These are phyloP conservation scores for Caretta caretta DNA, from an alignment of 2,113 vertebrate species.

Conservation along the genomic window DNA sequence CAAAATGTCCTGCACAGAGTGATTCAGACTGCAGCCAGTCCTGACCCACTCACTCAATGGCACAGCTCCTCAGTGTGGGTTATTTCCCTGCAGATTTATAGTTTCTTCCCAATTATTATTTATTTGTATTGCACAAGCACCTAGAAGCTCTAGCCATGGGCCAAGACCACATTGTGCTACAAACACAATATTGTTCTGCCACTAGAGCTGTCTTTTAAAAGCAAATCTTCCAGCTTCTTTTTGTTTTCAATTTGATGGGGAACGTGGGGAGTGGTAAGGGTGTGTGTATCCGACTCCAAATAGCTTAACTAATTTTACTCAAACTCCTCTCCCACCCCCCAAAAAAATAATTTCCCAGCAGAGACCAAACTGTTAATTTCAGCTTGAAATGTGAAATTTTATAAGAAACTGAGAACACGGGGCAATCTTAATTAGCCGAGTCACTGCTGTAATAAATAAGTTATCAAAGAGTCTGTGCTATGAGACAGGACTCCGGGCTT, in stretches of 20 bases:
- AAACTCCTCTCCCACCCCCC: neutral
- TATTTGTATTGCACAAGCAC: too few species aligned
- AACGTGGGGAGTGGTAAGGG: neutral
- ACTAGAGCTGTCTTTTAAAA: neutral
- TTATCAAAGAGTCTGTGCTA: neutral
- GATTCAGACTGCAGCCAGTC: too few species aligned
- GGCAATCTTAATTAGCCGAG: neutral
- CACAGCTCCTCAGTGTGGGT: too few species aligned
- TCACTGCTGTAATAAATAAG: neutral
- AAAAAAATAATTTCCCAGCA: neutral
- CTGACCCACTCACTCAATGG: too few species aligned
- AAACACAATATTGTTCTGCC: neutral
- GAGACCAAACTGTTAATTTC: neutral
- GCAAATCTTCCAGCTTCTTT: too few species aligned
- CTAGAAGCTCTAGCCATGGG: too few species aligned
- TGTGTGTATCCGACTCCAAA: neutral
- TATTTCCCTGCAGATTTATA: too few species aligned
- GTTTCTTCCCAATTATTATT: too few species aligned
- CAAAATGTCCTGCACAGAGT: too few species aligned
- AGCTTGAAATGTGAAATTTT: neutral
- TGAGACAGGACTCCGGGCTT: neutral
- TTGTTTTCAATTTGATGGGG: neutral
- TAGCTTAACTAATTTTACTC: neutral
- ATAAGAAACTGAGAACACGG: neutral
- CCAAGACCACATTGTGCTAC: too few species aligned